Conservation (phyloP, 2,888 invertebrate genomes). For the Dorcus parallelipipedus region DNA sequence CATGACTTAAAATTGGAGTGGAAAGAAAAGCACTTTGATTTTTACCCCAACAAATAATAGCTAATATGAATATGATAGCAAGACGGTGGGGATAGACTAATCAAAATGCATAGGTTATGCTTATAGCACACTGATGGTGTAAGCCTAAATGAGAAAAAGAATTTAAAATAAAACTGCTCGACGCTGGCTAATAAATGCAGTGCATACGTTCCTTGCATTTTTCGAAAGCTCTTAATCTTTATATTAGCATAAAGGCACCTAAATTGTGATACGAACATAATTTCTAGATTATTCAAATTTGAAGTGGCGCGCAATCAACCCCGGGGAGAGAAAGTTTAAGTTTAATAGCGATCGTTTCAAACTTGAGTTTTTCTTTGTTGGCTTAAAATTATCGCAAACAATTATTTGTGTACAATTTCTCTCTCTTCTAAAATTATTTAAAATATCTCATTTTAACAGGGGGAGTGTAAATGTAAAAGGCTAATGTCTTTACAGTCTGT, state of each 20-base stretch:
- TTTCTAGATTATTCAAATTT: too few species aligned
- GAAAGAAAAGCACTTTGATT: conserved; percentile 44
- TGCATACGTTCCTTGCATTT: background rate
- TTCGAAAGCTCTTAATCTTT: background rate
- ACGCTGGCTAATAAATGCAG: background rate
- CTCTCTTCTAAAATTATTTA: conserved; percentile 2
- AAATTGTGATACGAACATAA: too few species aligned
- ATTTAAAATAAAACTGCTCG: background rate
- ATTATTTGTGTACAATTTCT: conserved; percentile 2
- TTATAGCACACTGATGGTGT: conserved; percentile 12
- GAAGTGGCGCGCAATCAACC: too few species aligned
- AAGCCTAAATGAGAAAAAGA: conserved; percentile 1
- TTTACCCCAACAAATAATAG: conserved; percentile 45
- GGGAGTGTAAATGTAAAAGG: conserved; percentile 13
- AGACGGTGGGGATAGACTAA: conserved; percentile 42
- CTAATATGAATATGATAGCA: conserved; percentile 48
- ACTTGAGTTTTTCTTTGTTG: background rate
- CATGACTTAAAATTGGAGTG: conserved; percentile 42
- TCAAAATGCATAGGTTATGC: conserved; percentile 49
- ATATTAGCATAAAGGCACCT: background rate
- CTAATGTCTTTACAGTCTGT: conserved; percentile 13
- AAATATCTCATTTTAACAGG: conserved; percentile 7
- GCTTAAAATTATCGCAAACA: background rate
- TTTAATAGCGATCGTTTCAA: too few species aligned
- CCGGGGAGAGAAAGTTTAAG: too few species aligned